A percentile compares a stretch with the other conserved stretches of the same genome.
Evolutionary conservation across 2,797 vertebrate genomes (phyloP).

Genomic region (Ibycter americanus): DNA sequence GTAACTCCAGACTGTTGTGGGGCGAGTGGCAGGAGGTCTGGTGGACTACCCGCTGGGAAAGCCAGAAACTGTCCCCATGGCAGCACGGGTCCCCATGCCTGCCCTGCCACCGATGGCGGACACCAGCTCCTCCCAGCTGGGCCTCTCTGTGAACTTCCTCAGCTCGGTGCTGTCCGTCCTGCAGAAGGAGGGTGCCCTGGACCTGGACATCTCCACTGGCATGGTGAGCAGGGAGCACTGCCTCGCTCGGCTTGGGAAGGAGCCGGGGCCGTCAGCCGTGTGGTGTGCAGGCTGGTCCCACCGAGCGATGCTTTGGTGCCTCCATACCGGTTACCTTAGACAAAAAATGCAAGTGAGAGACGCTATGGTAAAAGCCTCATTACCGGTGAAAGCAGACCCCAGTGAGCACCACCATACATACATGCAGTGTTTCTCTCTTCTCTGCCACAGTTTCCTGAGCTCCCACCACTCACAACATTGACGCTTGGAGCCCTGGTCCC

Average conservation of each 20-base stretch:
- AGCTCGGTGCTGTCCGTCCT: conserved; percentile 48
- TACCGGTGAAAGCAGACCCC: background rate
- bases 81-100: background rate
- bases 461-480: conserved; percentile 67
- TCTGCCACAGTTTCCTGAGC: conserved; percentile 66
- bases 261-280: accelerated
- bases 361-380: accelerated
- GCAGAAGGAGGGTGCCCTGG: conserved; percentile 61
- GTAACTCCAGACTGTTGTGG: conserved; percentile 17
- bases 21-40: conserved; percentile 26
- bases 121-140: conserved; percentile 57
- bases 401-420: accelerated
- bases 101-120: conserved; percentile 50
- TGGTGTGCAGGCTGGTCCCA: background rate
- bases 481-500: conserved; percentile 71
- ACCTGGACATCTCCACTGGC: conserved; percentile 46
- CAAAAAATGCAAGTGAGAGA: accelerated
- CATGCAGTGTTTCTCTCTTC: background rate
- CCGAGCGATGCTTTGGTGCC: accelerated
- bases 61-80: background rate
- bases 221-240: conserved; percentile 30
- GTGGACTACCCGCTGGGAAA: conserved; percentile 50
- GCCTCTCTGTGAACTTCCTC: conserved; percentile 49
- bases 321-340: accelerated
- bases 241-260: accelerated